Evolutionary conservation across 2,888 invertebrate species (phyloP).

Genomic region (Coelinius sp.): DNA sequence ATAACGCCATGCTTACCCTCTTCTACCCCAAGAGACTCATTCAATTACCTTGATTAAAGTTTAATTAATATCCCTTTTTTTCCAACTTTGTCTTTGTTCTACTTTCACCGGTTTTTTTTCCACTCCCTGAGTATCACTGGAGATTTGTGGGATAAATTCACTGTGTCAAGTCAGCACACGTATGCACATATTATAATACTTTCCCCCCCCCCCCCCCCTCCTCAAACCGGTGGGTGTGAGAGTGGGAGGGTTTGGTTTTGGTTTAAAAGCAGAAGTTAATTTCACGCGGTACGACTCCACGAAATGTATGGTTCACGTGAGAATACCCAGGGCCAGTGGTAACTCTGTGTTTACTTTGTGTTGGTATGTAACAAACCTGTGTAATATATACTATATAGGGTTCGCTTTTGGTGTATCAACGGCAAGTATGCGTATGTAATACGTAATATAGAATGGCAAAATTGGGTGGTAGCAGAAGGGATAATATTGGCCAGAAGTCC

Average conservation of each 20-base stretch:
- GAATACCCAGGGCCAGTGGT: slow-evolving; percentile 6
- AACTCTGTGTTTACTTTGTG: not conserved
- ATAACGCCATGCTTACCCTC: slow-evolving; percentile 32
- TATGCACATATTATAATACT: slow-evolving; percentile 2
- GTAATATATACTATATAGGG: not conserved
- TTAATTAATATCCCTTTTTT: slow-evolving; percentile 16
- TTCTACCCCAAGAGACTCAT: slow-evolving; percentile 37
- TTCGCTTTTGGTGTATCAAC: not conserved
- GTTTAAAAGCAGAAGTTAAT: slow-evolving; percentile 55
- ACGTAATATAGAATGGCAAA: slow-evolving; percentile 16
- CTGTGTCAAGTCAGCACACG: not conserved
- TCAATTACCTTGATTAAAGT: slow-evolving; percentile 30
- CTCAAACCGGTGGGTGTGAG: too few relatives aligned
- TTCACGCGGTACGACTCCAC: slow-evolving; percentile 53
- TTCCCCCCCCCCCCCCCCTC: too few relatives aligned
- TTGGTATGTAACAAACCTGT: not conserved
- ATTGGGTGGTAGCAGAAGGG: not conserved
- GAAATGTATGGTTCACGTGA: slow-evolving; percentile 44
- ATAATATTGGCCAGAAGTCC: slow-evolving; percentile 10
- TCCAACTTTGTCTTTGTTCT: not conserved
- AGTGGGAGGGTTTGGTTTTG: not conserved
- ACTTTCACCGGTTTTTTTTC: not conserved
- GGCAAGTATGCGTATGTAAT: not conserved
- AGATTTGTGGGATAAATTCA: slow-evolving; percentile 5
- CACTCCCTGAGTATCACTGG: slow-evolving; percentile 3